phyloP scores from a whole-genome alignment of 2,797 vertebrate species.

The Capromys pilorides region DNA sequence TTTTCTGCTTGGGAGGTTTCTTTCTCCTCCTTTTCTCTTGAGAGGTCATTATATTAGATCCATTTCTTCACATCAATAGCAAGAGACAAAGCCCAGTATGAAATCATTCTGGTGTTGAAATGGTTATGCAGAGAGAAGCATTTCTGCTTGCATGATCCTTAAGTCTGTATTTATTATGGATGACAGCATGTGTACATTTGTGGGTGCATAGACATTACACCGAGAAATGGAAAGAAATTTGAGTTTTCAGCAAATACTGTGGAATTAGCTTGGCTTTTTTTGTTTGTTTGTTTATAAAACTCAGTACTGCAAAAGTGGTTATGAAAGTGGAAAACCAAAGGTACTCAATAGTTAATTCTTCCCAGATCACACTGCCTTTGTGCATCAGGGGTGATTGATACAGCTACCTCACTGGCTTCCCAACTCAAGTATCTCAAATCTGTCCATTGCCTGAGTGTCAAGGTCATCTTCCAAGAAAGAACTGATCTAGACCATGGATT shows the following conservation, averaged over 20 bases:
- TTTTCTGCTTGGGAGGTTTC: conserved; percentile 34
- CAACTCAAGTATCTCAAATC: neutral
- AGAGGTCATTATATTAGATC: conserved; percentile 6
- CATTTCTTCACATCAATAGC: conserved; percentile 23
- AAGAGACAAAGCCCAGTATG: conserved; percentile 39
- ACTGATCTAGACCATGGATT: neutral
- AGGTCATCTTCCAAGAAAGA: conserved; percentile 1
- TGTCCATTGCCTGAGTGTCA: neutral
- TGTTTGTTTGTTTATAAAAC: conserved; percentile 31
- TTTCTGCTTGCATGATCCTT: conserved; percentile 54
- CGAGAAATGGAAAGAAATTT: conserved; percentile 56
- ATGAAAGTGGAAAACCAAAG: conserved; percentile 19
- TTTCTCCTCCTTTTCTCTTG: conserved; percentile 17
- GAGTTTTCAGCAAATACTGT: conserved; percentile 67
- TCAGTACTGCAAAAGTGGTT: conserved; percentile 36
- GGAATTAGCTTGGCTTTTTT: conserved; percentile 46
- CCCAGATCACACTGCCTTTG: neutral
- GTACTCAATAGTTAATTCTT: neutral
- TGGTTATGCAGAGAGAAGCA: conserved; percentile 21
- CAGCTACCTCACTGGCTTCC: neutral
- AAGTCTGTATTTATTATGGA: conserved; percentile 54
- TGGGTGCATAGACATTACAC: neutral
- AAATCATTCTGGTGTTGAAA: conserved; percentile 50
- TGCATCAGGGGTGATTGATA: neutral
- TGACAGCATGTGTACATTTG: conserved; percentile 29